Base-by-base conservation (phyloP, 2,888 invertebrate genomes). In the Drosophila flavopinicola region DNA sequence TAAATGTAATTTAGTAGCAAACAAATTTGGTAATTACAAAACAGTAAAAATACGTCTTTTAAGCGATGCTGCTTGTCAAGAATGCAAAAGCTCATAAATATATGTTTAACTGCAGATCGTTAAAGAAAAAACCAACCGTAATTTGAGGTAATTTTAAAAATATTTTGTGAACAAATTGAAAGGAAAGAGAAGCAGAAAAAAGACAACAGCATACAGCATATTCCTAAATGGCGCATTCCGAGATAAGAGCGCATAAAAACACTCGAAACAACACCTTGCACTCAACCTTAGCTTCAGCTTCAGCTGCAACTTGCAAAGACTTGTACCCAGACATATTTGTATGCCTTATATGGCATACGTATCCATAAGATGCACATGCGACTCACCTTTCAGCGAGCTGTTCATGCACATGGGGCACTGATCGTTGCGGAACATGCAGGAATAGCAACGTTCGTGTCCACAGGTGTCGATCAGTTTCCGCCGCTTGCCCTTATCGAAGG, bases 401-500 rank as follows among this genome's bases (percentile, higher is more conserved):
- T 92, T 92, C 90, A 91, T 93, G 91, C 98, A 98, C 73, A 97
- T 93, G 30, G 97, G 97, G 91, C 98, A 98, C 72, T 95, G 94
- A 91, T 97, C 97, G 93, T 96, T 97, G 85, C 95, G 95, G 93
- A 97, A 97, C 94, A 98, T 95, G 92, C 98, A 98, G 78, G 97
- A 95, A 93, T 98, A 98, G 92, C 98, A 98, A 69, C 97, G 93
- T 91, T 98, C 98, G 93, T 98, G 98, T 78, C 98, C 98, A 92
- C 98, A 98, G 66, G 96, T 95, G 93, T 98, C 98, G 90, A 98
- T 97, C 89, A 98, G 93, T 91, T 96, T 95, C 92, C 98, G 94
- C 92, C 98, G 97, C 92, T 98, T 98, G 91, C 98, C 98, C 92
- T 97, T 97, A 92, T 98, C 98, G 92, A 97, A 98, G 84, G 97